Base-by-base conservation (phyloP, 2,888 invertebrate genomes). In the Bimastos eiseni region DNA sequence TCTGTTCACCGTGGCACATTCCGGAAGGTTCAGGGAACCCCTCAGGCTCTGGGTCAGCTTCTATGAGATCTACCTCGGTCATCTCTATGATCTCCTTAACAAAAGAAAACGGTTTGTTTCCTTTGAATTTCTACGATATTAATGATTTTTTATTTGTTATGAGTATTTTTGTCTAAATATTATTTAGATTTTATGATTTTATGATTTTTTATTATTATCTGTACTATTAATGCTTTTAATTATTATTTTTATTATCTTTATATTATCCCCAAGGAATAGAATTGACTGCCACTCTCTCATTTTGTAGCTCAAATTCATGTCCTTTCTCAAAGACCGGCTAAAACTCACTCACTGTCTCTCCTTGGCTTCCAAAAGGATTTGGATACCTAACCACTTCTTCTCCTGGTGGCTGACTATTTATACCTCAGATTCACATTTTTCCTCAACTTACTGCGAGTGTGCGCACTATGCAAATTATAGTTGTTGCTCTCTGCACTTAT, bases 11-110 rank as follows among this genome's bases (percentile, higher is more conserved):
- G 92, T 93, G 24, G 88, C 89, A 1, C 83, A 90, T n/a, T 55
- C 55, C 6, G 88, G 49, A 70, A 70, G 15, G 34, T 49, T 13
- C 11, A 38, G 49, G 49, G 89, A 44, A 33, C 90, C 83, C 3
- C 89, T 91, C 37, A 93, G 55, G 17, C 93, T 95, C 24, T 95
- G 94, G 94, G 93, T 94, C 93, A 94, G 94, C 93, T 95, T 94
- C 93, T 95, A 94, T 92, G 95, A 95, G 92, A 95, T 95, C 91
- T 95, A 95, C 93, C 94, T 94, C 93, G 94, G 94, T 34, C 94
- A 95, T 92, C 93, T 95, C 90, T 95, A 94, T 93, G 95, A 95
- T 91, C 93, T 95, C 11, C 93, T 95, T 37, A 95, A 95, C 92
- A 94, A 94, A 90, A 93, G 94, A 91, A 94, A 94, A 91, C 94